Evolutionary conservation across 1,140 invertebrate genomes (phyloP).

Genomic region (Hermetia illucens): DNA sequence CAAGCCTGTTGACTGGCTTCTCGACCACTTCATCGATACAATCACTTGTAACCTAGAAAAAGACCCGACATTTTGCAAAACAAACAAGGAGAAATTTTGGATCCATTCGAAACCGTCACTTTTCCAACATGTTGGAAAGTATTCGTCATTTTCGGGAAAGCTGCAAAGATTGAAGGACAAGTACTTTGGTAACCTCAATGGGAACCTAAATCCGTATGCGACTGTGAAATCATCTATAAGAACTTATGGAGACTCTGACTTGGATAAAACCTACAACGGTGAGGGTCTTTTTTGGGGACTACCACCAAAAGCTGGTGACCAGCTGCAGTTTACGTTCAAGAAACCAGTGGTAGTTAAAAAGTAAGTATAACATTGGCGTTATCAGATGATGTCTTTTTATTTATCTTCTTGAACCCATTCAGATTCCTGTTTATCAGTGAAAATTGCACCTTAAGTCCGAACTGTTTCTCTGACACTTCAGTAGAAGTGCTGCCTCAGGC

Average conservation of each 20-base stretch:
- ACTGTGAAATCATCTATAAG: conserved; percentile 61
- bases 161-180: conserved; percentile 94
- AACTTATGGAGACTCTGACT: conserved; percentile 68
- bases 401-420: conserved; percentile 15
- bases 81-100: conserved; percentile 66
- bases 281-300: conserved; percentile 88
- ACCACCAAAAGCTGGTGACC: conserved; percentile 69
- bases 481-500: conserved; percentile 61
- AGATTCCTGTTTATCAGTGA: conserved; percentile 83
- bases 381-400: too few species aligned
- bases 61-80: conserved; percentile 77
- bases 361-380: too few species aligned
- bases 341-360: conserved; percentile 59
- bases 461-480: conserved; percentile 80
- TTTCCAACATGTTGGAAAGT: conserved; percentile 92
- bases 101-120: conserved; percentile 82
- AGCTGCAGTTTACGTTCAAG: conserved; percentile 67
- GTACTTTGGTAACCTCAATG: conserved; percentile 80
- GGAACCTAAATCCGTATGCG: conserved; percentile 64
- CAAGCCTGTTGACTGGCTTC: conserved; percentile 93
- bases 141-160: conserved; percentile 92
- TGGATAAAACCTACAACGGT: conserved; percentile 74
- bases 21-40: conserved; percentile 81
- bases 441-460: conserved; percentile 80
- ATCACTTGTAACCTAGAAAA: conserved; percentile 82